Evolutionary conservation across 2,797 vertebrate genomes (phyloP).

Genomic region (Ctenopoma kingsleyae): DNA sequence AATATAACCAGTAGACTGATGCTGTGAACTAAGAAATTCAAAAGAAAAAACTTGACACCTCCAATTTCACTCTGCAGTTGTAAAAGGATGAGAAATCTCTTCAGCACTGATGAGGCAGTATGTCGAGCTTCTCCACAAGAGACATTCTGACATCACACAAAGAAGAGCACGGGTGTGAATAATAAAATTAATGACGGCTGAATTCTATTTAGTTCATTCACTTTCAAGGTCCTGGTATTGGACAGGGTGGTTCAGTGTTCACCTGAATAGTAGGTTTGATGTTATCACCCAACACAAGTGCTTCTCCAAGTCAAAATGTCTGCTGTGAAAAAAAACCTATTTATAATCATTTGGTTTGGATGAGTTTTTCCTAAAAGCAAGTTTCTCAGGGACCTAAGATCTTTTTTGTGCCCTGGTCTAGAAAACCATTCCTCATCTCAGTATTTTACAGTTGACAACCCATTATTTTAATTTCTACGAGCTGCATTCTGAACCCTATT

Average conservation of each 20-base stretch:
- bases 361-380: background rate
- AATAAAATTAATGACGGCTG: too few relatives aligned
- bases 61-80: too few relatives aligned
- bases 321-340: background rate
- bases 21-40: too few relatives aligned
- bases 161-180: background rate
- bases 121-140: rapidly evolving
- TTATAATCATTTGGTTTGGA: background rate
- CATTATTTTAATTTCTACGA: background rate
- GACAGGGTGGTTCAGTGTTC: too few relatives aligned
- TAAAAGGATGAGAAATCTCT: background rate
- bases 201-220: too few relatives aligned
- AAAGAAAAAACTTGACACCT: too few relatives aligned
- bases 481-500: background rate
- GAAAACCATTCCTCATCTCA: background rate
- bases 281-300: too few relatives aligned
- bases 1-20: too few relatives aligned
- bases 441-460: background rate
- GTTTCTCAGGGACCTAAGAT: background rate
- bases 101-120: background rate
- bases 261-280: rapidly evolving
- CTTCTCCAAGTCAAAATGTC: background rate
- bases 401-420: too few relatives aligned
- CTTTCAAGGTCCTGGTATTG: background rate
- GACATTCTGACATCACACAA: background rate